Conservation (phyloP, 2,797 vertebrate genomes). For the Staurois parvus region DNA sequence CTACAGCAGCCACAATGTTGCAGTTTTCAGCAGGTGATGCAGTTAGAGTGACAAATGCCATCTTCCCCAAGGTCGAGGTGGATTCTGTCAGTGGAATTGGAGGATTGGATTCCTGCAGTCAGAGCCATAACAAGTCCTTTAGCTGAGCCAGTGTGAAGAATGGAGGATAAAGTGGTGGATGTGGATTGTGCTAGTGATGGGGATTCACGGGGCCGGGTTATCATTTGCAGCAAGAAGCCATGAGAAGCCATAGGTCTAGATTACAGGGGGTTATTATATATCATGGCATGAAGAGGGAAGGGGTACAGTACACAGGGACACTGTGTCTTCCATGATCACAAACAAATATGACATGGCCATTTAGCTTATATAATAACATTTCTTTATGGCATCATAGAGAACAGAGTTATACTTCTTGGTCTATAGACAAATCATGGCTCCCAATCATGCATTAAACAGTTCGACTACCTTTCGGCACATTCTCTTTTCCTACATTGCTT, state of each 20-base stretch:
- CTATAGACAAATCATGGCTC: not conserved
- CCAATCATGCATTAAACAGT: too few species aligned
- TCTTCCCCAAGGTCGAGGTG: not conserved
- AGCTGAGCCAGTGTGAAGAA: not conserved
- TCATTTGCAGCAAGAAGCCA: too few species aligned
- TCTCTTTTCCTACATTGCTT: not conserved
- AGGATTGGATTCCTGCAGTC: not conserved
- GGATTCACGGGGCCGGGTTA: not conserved
- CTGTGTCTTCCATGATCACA: not conserved
- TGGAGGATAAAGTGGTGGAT: not conserved
- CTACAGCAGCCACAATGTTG: not conserved
- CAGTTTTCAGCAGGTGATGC: slow-evolving; percentile 1
- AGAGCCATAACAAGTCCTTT: slow-evolving; percentile 23
- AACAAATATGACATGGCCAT: too few species aligned
- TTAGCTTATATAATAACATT: too few species aligned
- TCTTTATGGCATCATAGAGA: too few species aligned
- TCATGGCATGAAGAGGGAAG: not conserved
- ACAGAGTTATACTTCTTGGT: not conserved
- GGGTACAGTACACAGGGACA: not conserved
- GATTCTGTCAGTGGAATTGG: not conserved
- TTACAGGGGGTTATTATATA: not conserved
- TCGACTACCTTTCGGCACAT: too few species aligned
- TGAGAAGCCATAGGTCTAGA: not conserved
- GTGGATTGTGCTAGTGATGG: not conserved
- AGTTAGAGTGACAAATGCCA: not conserved